Conservation (phyloP, 2,113 vertebrate genomes). For the Hippolais icterina region DNA sequence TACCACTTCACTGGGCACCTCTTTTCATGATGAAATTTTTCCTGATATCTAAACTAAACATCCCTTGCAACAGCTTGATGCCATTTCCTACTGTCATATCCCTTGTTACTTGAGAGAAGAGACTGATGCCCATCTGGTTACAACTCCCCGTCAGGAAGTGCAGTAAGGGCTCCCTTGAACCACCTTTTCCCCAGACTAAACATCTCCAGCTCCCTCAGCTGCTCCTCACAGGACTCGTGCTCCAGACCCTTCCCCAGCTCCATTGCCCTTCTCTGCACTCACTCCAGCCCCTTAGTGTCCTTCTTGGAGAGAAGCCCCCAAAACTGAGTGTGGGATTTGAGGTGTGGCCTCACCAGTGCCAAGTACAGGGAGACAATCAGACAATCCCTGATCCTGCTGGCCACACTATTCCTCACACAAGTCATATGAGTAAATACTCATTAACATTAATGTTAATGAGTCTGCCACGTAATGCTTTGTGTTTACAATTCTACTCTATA, state of each 20-base stretch:
- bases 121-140: not conserved
- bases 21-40: not conserved
- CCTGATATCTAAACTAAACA: not conserved
- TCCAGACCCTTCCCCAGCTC: not conserved
- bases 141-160: not conserved
- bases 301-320: too few species aligned
- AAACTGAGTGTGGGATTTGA: not conserved
- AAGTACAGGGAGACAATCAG: not conserved
- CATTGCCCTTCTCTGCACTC: accelerated
- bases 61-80: not conserved
- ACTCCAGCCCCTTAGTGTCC: not conserved
- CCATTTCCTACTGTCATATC: not conserved
- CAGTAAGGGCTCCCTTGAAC: accelerated
- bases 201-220: not conserved
- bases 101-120: not conserved
- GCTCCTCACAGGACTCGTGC: not conserved
- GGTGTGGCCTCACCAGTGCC: not conserved
- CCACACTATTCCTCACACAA: not conserved
- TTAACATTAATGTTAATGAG: not conserved
- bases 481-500: not conserved
- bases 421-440: not conserved
- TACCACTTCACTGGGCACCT: not conserved
- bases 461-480: not conserved
- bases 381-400: not conserved
- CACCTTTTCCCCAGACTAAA: not conserved